Percentiles rank a stretch among this genome's conserved stretches.
These are phyloP conservation scores for Larimichthys crocea DNA, from an alignment of 2,113 vertebrate genomes.

Conservation along the genomic window DNA sequence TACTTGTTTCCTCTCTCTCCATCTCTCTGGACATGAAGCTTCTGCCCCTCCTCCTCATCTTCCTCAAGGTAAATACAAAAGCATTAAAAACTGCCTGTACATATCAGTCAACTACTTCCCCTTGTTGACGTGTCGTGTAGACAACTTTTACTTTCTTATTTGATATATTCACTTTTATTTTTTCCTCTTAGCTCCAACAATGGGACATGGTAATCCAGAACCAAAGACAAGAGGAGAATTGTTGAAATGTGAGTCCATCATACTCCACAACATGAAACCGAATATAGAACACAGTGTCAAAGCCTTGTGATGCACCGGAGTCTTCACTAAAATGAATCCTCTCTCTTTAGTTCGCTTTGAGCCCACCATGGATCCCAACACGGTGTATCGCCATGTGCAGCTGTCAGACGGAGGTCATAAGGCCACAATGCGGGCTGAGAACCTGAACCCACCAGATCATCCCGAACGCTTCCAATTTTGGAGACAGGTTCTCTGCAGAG, in stretches of 20 bases:
- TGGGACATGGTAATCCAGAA: conserved; percentile 48
- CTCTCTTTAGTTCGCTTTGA: conserved; percentile 74
- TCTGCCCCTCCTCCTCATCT: conserved; percentile 47
- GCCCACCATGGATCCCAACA: conserved; percentile 81
- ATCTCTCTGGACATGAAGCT: conserved; percentile 43
- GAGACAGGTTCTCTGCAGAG: conserved; percentile 83
- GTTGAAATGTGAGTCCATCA: conserved; percentile 81
- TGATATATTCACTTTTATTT: background rate
- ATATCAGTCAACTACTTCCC: background rate
- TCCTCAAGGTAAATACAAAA: conserved; percentile 52
- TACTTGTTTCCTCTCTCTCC: background rate
- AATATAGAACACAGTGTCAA: background rate
- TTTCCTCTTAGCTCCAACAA: conserved; percentile 17
- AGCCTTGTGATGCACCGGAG: background rate
- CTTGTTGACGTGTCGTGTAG: background rate
- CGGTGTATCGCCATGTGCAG: conserved; percentile 77
- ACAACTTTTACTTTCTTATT: background rate
- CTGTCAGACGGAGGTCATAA: conserved; percentile 73
- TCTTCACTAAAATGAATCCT: background rate
- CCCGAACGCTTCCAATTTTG: conserved; percentile 83
- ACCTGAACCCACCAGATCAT: conserved; percentile 75
- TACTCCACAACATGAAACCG: background rate
- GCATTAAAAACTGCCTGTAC: background rate
- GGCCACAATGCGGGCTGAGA: conserved; percentile 76
- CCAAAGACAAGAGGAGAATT: conserved; percentile 81